Evolutionary conservation across 2,888 invertebrate species (phyloP).

Genomic region (Brachypterus glaber): DNA sequence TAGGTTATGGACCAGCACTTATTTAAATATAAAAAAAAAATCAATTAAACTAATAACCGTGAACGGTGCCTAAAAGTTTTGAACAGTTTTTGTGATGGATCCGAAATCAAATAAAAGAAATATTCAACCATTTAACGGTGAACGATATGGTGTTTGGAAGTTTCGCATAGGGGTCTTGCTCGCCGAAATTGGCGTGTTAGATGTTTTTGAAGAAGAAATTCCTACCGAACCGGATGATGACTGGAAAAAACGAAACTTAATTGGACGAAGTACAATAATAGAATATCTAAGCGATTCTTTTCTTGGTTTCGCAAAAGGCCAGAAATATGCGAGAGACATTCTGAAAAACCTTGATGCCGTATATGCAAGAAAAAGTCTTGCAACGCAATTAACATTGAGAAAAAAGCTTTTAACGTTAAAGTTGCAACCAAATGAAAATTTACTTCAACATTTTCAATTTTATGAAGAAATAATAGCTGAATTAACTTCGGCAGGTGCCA

Average conservation of each 20-base stretch:
- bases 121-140: conserved; percentile 11
- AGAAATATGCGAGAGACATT: conserved; percentile 9
- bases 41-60: no score
- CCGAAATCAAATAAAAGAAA: conserved; percentile 12
- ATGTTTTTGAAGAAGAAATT: conserved; percentile 8
- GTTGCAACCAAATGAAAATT: conserved; percentile 15
- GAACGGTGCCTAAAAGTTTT: no score
- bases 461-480: conserved; percentile 34
- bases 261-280: conserved; percentile 11
- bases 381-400: conserved; percentile 22
- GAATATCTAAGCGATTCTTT: conserved; percentile 15
- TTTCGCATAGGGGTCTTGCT: conserved; percentile 10
- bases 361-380: conserved; percentile 18
- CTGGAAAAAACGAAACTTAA: conserved; percentile 9
- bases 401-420: conserved; percentile 23
- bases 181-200: conserved; percentile 10
- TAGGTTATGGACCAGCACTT: no score
- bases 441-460: conserved; percentile 25
- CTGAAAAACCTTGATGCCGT: conserved; percentile 12
- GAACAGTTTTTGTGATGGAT: no score
- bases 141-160: conserved; percentile 12
- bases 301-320: conserved; percentile 11
- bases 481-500: conserved; percentile 31
- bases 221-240: conserved; percentile 6
- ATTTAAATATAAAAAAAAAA: no score